These are phyloP conservation scores for Phataginus tetradactyla DNA, from an alignment of 2,797 vertebrate genomes.

Conservation along the genomic window DNA sequence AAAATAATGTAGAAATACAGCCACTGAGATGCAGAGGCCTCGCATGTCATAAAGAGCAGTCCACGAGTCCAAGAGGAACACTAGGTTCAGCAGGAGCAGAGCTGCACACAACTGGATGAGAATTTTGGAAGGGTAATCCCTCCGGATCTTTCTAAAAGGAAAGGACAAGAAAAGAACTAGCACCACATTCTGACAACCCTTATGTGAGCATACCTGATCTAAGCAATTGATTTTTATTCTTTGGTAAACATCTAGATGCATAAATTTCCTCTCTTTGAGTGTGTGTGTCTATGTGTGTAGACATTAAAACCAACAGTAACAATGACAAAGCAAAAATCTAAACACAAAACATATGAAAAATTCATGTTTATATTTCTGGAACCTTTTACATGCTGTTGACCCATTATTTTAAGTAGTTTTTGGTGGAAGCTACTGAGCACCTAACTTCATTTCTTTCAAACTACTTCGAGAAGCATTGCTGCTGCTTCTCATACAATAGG, in stretches of 20 bases:
- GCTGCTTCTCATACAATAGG: slow-evolving; percentile 23
- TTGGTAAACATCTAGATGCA: neutral
- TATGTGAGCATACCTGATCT: slow-evolving; percentile 1
- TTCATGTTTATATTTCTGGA: neutral
- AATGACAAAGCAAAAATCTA: slow-evolving; percentile 2
- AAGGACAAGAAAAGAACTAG: slow-evolving; percentile 64
- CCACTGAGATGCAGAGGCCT: slow-evolving; percentile 93
- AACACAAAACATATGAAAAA: neutral
- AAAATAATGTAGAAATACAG: slow-evolving; percentile 97
- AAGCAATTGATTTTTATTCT: slow-evolving; percentile 52
- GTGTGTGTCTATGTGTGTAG: neutral
- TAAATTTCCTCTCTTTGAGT: slow-evolving; percentile 28
- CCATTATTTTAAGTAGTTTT: slow-evolving; percentile 47
- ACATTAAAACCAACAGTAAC: slow-evolving; percentile 15
- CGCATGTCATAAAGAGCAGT: slow-evolving; percentile 88
- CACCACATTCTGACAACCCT: neutral
- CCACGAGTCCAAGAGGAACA: slow-evolving; percentile 95
- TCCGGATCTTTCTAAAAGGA: slow-evolving; percentile 92
- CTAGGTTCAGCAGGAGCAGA: slow-evolving; percentile 93
- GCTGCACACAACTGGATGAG: slow-evolving; percentile 95
- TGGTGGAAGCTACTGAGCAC: neutral
- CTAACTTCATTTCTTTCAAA: neutral
- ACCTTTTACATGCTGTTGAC: slow-evolving; percentile 2
- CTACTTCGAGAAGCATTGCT: slow-evolving; percentile 21
- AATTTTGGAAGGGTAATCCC: slow-evolving; percentile 97